Percentiles rank a stretch among this genome's conserved stretches.
Evolutionary conservation across 2,797 vertebrate species (phyloP).

Genomic region (Chromobotia macracanthus): DNA sequence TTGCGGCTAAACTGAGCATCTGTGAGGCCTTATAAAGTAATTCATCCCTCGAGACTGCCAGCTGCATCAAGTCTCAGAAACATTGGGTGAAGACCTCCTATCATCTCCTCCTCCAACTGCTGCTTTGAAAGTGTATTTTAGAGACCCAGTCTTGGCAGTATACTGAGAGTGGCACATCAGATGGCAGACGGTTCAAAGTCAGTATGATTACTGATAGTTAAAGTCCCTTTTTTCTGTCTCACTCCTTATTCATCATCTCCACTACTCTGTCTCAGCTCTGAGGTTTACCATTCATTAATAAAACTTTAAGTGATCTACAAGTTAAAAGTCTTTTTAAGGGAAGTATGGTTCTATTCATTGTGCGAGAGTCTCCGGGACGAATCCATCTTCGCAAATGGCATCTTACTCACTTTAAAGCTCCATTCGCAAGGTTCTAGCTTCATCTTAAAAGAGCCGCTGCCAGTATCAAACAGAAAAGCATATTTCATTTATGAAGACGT

Average conservation of each 20-base stretch:
- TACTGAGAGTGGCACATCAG: neutral
- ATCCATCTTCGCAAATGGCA: constrained; percentile 12
- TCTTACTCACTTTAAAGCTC: constrained; percentile 28
- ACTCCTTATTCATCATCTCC: neutral
- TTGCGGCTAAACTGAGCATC: constrained; percentile 48
- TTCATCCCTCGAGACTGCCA: constrained; percentile 34
- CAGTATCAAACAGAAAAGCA: constrained; percentile 77
- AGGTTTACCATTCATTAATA: constrained; percentile 8
- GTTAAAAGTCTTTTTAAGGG: constrained; percentile 7
- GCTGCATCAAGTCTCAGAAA: constrained; percentile 35
- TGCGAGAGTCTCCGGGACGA: constrained; percentile 5
- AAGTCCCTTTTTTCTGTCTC: neutral
- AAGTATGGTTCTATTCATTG: constrained; percentile 7
- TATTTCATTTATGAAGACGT: constrained; percentile 80
- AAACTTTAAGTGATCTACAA: constrained; percentile 1
- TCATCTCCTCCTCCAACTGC: constrained; percentile 12
- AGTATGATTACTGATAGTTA: neutral
- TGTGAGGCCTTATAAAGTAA: constrained; percentile 59
- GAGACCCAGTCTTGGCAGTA: neutral
- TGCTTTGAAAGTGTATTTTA: constrained; percentile 13
- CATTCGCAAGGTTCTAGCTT: neutral
- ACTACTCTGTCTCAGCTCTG: neutral
- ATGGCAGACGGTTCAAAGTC: constrained; percentile 19
- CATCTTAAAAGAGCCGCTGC: constrained; percentile 35
- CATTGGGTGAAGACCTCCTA: constrained; percentile 3